These are phyloP conservation scores for Ochlodes sylvanus DNA, from an alignment of 2,888 invertebrate genomes.

Conservation along the genomic window DNA sequence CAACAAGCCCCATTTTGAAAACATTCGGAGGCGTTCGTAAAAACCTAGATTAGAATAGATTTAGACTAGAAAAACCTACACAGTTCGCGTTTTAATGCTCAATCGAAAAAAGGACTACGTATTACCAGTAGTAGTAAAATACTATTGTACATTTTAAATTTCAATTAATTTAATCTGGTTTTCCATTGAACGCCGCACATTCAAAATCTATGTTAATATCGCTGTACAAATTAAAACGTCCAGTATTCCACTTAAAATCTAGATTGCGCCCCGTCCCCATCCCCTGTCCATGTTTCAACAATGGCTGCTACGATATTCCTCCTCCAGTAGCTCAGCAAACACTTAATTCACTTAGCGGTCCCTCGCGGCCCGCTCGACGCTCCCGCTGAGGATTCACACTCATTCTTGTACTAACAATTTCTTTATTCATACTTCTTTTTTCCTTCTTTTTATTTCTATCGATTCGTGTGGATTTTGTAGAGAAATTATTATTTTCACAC, in stretches of 20 bases:
- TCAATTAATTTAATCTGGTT: no score
- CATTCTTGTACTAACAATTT: constrained; percentile 31
- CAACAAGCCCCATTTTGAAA: no score
- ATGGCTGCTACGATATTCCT: constrained; percentile 29
- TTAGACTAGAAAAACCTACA: not conserved
- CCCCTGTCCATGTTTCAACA: constrained; percentile 19
- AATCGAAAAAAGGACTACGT: no score
- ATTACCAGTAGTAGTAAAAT: no score
- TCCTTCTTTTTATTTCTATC: not conserved
- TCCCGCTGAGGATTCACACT: constrained; percentile 28
- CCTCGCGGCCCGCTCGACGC: constrained; percentile 43
- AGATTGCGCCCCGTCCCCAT: not conserved
- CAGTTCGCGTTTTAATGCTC: no score
- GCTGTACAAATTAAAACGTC: constrained; percentile 5
- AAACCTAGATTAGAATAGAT: not conserved
- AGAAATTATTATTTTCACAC: not conserved
- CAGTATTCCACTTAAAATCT: constrained; percentile 15
- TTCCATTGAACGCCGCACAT: not conserved
- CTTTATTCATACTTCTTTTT: constrained; percentile 7
- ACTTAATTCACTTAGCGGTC: constrained; percentile 65
- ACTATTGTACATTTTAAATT: no score
- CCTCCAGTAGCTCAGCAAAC: constrained; percentile 48
- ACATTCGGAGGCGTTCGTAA: no score
- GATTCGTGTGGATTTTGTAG: not conserved
- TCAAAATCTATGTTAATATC: not conserved